Percentiles rank a stretch among this genome's conserved stretches.
Evolutionary conservation across 2,888 invertebrate species (phyloP).

Genomic region (Chrysodeixis includens): DNA sequence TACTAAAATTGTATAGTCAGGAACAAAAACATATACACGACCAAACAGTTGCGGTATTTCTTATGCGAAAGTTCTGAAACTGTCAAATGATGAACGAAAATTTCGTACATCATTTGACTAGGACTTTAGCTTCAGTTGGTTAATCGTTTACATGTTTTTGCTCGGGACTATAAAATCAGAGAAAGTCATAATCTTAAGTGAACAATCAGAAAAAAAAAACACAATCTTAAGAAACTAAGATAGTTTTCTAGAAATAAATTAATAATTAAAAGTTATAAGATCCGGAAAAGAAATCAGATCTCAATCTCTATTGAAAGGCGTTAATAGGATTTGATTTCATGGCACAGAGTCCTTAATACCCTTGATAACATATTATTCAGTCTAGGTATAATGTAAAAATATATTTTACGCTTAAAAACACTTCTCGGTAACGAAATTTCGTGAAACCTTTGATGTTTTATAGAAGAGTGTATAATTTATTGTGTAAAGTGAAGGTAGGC

Average conservation of each 20-base stretch:
- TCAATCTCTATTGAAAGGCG: not conserved
- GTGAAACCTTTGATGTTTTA: not conserved
- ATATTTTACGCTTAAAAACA: not conserved
- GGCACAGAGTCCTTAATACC: not conserved
- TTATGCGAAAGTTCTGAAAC: too few relatives aligned
- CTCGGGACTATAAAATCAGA: too few relatives aligned
- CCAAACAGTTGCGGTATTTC: too few relatives aligned
- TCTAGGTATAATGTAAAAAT: not conserved
- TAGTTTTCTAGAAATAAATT: slow-evolving; percentile 1
- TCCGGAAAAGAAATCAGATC: not conserved
- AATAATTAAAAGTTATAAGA: slow-evolving; percentile 6
- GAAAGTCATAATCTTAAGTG: too few relatives aligned
- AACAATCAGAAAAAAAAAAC: too few relatives aligned
- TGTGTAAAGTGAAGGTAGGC: not conserved
- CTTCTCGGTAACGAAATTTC: slow-evolving; percentile 1
- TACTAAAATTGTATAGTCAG: too few relatives aligned
- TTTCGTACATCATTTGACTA: too few relatives aligned
- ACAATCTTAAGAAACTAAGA: not conserved
- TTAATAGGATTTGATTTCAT: slow-evolving; percentile 13
- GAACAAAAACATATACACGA: too few relatives aligned
- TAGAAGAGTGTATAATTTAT: not conserved
- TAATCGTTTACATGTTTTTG: too few relatives aligned
- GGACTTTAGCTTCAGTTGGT: too few relatives aligned
- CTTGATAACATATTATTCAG: not conserved
- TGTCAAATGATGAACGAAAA: too few relatives aligned